These are phyloP conservation scores for Eupithecia subumbrata DNA, from an alignment of 2,888 invertebrate genomes.

Conservation along the genomic window DNA sequence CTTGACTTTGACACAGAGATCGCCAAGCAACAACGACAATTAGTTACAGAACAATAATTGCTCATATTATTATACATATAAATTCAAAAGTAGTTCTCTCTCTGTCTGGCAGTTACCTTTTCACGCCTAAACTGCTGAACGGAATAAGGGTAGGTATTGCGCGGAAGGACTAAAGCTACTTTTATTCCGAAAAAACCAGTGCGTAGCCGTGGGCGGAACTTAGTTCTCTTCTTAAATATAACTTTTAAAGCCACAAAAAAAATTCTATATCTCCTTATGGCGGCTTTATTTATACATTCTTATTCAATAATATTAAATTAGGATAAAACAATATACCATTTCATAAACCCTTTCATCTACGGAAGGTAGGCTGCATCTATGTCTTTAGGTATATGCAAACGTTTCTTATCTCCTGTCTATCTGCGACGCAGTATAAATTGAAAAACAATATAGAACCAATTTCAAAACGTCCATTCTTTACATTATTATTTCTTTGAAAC, in stretches of 20 bases:
- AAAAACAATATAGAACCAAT: constrained; percentile 6
- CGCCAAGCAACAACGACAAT: too few species aligned
- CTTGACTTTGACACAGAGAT: too few species aligned
- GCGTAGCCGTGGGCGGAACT: background rate
- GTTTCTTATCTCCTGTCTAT: constrained; percentile 1
- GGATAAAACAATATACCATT: too few species aligned
- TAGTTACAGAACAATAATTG: too few species aligned
- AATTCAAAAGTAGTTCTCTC: too few species aligned
- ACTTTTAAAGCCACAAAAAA: background rate
- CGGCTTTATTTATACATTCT: too few species aligned
- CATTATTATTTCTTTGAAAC: constrained; percentile 6
- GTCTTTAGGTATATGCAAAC: background rate
- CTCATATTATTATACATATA: too few species aligned
- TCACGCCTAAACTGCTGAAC: too few species aligned
- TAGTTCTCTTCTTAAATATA: too few species aligned
- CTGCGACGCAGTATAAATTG: background rate
- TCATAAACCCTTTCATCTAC: background rate
- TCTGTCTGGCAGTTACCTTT: too few species aligned
- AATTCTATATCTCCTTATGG: background rate
- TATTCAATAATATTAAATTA: too few species aligned
- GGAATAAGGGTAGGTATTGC: background rate
- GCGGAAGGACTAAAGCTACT: background rate
- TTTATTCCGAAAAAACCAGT: background rate
- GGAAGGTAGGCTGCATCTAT: background rate
- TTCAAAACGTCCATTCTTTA: background rate